These are phyloP conservation scores for Lycaon pictus DNA, from an alignment of 2,113 vertebrate species.

Conservation along the genomic window DNA sequence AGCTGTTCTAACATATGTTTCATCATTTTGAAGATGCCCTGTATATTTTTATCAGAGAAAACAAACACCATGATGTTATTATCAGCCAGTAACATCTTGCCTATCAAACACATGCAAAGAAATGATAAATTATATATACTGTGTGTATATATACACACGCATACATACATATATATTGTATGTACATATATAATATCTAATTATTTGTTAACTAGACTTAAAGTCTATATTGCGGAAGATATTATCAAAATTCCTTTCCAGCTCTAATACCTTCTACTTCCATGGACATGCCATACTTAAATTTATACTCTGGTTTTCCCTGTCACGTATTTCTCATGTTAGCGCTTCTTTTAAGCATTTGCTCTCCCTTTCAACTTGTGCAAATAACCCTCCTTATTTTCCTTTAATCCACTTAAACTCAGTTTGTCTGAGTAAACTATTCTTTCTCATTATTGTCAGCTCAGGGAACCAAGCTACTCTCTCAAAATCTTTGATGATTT, in stretches of 20 bases:
- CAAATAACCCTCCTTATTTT: neutral
- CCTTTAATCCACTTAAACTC: neutral
- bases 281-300: neutral
- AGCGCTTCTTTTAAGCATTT: neutral
- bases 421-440: neutral
- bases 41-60: slow-evolving; percentile 46
- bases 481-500: neutral
- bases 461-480: neutral
- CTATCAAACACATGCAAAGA: neutral
- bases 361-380: neutral
- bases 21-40: slow-evolving; percentile 47
- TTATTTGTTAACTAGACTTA: neutral
- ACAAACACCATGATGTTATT: slow-evolving; percentile 29
- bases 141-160: neutral
- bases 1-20: slow-evolving; percentile 55
- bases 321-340: neutral
- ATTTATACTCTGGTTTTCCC: neutral
- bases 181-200: neutral
- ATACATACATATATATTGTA: no score
- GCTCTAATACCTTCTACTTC: neutral
- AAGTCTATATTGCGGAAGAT: neutral
- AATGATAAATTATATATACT: neutral
- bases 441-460: neutral
- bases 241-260: neutral
- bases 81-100: neutral